Evolutionary conservation across 2,797 vertebrate genomes (phyloP), one percentile per base, ranked within the genome.

Genomic region (Falco berigora): DNA sequence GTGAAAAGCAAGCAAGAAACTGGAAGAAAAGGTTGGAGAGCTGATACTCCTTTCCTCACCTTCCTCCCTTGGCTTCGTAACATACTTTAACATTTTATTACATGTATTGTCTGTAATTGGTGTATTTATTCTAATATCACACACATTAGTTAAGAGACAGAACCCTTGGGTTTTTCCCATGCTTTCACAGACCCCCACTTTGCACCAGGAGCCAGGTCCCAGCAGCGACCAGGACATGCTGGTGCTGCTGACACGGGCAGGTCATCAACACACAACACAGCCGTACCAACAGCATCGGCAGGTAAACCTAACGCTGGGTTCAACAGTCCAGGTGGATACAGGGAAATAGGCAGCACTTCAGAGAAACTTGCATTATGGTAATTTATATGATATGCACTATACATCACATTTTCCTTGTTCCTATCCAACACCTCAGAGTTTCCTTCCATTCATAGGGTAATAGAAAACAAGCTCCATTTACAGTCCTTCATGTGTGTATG

Each of bases 251-350:
- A 34, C 30, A 30, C 2, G 5, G 47, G 20, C n/a, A 28, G 36
- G 34, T 12, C 42, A 18, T 10, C 5, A 13, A 12, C 23, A 6
- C 12, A 6, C 19, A 5, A 5, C n/a, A 34, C 44, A 6, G 44
- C 15, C 6, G 21, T 3, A 9, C 78, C 38, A 30, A 7, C 61
- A 34, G 25, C 38, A 13, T 2, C 58, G 2, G 17, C 3, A 2
- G 61, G 61, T 3, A 15, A 63, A 10, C 1, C 3, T 5, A 44
- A 9, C 10, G 1, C 6, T 2, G 24, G 34, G 7, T 34, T 10
- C 30, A 27, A 12, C 0, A 14, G 52, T 9, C 53, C 64, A 1
- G 12, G 30, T 2, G 9, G 40, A 49, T 6, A n/a, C 0, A 3
- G 13, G n/a, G 50, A 49, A 42, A 21, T 12, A 13, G 6, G 7